Evolutionary conservation across 2,888 invertebrate genomes (phyloP).

Genomic region (Lasius fuliginosus): DNA sequence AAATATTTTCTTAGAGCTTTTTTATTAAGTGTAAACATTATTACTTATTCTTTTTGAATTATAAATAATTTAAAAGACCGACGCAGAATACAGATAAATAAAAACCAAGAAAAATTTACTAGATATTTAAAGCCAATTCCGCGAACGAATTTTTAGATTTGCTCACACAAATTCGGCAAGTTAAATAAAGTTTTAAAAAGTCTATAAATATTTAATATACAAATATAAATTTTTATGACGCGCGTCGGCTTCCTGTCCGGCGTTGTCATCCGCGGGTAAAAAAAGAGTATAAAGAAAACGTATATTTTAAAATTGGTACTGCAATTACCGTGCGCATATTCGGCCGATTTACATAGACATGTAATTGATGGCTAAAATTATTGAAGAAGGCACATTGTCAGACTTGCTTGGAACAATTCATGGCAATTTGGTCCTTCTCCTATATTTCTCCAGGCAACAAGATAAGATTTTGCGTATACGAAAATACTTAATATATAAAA

Average conservation of each 20-base stretch:
- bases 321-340: conserved; percentile 27
- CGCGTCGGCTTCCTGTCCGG: background rate
- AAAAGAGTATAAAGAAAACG: conserved; percentile 21
- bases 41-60: background rate
- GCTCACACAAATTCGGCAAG: background rate
- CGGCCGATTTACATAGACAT: conserved; percentile 13
- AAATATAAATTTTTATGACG: background rate
- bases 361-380: conserved; percentile 10
- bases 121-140: background rate
- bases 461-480: conserved; percentile 21
- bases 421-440: conserved; percentile 16
- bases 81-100: background rate
- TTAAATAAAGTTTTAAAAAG: background rate
- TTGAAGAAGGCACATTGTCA: conserved; percentile 40
- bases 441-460: conserved; percentile 25
- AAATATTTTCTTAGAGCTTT: background rate
- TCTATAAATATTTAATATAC: background rate
- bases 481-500: conserved; percentile 48
- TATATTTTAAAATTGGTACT: conserved; percentile 8
- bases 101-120: conserved; percentile 1
- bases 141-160: background rate
- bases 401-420: conserved; percentile 37
- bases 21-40: background rate
- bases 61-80: conserved; percentile 13
- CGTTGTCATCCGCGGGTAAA: background rate